Evolutionary conservation across 2,888 invertebrate species (phyloP).

Genomic region (Empis stercorea): DNA sequence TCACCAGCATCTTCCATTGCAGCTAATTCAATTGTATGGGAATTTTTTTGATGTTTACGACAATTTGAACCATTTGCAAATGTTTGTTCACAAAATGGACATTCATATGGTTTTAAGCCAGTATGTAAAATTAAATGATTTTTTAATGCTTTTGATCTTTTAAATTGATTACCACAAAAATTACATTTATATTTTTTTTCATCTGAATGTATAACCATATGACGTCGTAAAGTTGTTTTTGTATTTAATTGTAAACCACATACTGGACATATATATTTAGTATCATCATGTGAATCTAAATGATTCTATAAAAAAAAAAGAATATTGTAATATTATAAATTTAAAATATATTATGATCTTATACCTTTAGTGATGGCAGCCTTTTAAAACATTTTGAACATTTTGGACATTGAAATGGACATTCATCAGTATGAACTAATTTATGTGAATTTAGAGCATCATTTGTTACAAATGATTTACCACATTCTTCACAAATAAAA

Average conservation of each 20-base stretch:
- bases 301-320: slow-evolving; percentile 16
- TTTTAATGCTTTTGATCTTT: slow-evolving; percentile 16
- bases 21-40: slow-evolving; percentile 33
- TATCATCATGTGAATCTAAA: slow-evolving; percentile 28
- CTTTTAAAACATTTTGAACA: slow-evolving; percentile 32
- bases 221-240: slow-evolving; percentile 27
- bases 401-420: slow-evolving; percentile 35
- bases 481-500: slow-evolving; percentile 38
- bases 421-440: slow-evolving; percentile 37
- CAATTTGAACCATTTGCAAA: slow-evolving; percentile 30
- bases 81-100: slow-evolving; percentile 19
- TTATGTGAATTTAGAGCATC: slow-evolving; percentile 38
- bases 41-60: slow-evolving; percentile 33
- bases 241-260: slow-evolving; percentile 26
- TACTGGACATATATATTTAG: slow-evolving; percentile 27
- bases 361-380: slow-evolving; percentile 23
- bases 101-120: slow-evolving; percentile 16
- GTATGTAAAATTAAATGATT: slow-evolving; percentile 19
- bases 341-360: background rate
- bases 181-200: slow-evolving; percentile 18
- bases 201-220: slow-evolving; percentile 21
- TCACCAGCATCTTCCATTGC: slow-evolving; percentile 17
- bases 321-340: background rate
- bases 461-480: slow-evolving; percentile 15
- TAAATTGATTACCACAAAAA: slow-evolving; percentile 16